A percentile compares a stretch with the other conserved stretches of the same genome.
Evolutionary conservation across 1,140 invertebrate species (phyloP).

Genomic region (Pseudomyrmex pallidus): DNA sequence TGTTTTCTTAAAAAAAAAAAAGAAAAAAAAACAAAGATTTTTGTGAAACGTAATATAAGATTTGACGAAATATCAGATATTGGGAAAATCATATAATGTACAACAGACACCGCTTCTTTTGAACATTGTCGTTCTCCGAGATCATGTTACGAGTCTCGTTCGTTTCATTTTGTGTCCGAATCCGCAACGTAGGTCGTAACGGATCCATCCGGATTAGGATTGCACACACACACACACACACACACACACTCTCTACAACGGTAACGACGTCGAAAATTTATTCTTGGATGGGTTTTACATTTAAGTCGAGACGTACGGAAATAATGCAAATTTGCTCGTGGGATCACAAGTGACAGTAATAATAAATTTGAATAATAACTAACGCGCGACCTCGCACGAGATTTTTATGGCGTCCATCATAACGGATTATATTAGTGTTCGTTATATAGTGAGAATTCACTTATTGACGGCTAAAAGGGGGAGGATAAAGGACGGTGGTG

Average conservation of each 20-base stretch:
- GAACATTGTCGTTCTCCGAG: neutral
- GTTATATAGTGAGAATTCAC: conserved; percentile 43
- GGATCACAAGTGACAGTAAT: conserved; percentile 20
- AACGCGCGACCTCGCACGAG: conserved; percentile 19
- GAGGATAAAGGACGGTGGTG: conserved; percentile 32
- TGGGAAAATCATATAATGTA: too few relatives aligned
- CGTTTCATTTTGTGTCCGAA: neutral
- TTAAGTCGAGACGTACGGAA: conserved; percentile 41
- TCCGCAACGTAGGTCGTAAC: neutral
- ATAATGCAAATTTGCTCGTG: conserved; percentile 19
- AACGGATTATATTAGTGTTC: conserved; percentile 34
- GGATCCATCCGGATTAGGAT: conserved; percentile 10
- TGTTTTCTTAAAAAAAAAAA: neutral
- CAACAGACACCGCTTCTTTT: neutral
- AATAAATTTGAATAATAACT: conserved; percentile 45
- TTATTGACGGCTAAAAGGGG: conserved; percentile 29
- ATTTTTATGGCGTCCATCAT: conserved; percentile 51
- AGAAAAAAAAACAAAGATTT: neutral
- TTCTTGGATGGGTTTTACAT: conserved; percentile 42
- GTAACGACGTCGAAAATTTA: conserved; percentile 39
- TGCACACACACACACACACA: neutral
- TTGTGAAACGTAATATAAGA: neutral
- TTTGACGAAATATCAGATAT: neutral
- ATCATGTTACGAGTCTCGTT: neutral
- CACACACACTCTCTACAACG: conserved; percentile 8